Base-by-base conservation (phyloP, 1,140 invertebrate genomes). In the Mycetomoellerius zeteki region DNA sequence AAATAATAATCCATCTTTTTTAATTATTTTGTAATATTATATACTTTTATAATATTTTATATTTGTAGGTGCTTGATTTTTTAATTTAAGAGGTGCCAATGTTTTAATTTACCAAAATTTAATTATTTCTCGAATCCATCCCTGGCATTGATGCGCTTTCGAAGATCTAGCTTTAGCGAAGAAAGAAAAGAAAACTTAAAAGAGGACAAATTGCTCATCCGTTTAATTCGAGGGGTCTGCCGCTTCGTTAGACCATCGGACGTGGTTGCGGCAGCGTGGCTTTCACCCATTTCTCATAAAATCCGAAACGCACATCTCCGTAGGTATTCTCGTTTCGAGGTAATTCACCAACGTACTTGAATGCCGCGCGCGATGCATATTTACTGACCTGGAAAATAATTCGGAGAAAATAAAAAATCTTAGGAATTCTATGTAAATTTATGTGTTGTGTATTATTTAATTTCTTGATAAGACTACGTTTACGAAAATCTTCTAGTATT, bases 281-380 rank as follows among this genome's bases (percentile, higher is more conserved):
- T 87, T 85, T 87, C 80, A 75, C 80, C 50, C 56, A 85, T 87
- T 85, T n/a, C 69, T 58, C 80, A 85, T 87, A 87, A 85, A 87
- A 58, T 87, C 69, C 30, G 43, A 71, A 87, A 52, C 30, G 78
- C 47, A 30, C 69, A 73, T 87, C 86, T 64, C 69, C 60, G 47
- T 73, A 37, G 14, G 54, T 43, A 75, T 75, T 84, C 80, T 75
- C 67, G 37, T 72, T 73, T 73, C 67, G 14, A 60, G 27, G 19
- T 71, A 58, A 75, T 84, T 75, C 24, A 43, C 7, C 37, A 19
- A 14, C 10, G 24, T 62, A 54, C 69, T 14, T 47, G 50, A 3
- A 81, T 60, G 54, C 67, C 54, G 37, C 54, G 52, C 37, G 43
- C 24, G 37, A 14, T 60, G n/a, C 65, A 71, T 81, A 81, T 19